Evolutionary conservation across 2,113 vertebrate genomes (phyloP).

Genomic region (Misgurnus mizolepis): DNA sequence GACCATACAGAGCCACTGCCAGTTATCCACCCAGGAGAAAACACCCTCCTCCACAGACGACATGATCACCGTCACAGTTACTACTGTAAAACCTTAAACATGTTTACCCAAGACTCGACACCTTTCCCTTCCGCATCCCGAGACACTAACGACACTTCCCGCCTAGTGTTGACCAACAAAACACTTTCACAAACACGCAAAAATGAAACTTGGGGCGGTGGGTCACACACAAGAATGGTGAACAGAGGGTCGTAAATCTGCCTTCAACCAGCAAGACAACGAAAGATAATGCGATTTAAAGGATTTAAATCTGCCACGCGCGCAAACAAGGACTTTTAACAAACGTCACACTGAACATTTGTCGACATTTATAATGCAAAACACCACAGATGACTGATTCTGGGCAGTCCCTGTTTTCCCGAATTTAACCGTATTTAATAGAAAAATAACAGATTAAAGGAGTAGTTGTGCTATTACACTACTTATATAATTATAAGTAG

Average conservation of each 20-base stretch:
- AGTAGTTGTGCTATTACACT: not conserved
- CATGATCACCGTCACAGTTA: conserved; percentile 11
- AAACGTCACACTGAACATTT: not conserved
- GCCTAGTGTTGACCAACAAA: not conserved
- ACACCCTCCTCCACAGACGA: conserved; percentile 10
- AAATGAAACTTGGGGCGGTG: not conserved
- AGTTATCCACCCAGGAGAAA: conserved; percentile 69
- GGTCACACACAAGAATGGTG: not conserved
- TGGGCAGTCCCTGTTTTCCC: no score
- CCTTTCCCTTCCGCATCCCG: conserved; percentile 13
- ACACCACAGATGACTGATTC: not conserved
- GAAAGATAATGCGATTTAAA: not conserved
- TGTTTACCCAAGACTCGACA: not conserved
- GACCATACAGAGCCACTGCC: conserved; percentile 80
- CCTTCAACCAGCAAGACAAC: not conserved
- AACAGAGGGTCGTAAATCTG: not conserved
- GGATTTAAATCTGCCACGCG: not conserved
- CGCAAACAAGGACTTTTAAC: not conserved
- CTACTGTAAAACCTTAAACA: conserved; percentile 1
- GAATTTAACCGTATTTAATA: not conserved
- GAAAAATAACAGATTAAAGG: not conserved
- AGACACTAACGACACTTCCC: not conserved
- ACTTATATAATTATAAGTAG: not conserved
- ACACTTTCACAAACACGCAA: not conserved
- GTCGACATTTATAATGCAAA: not conserved